Evolutionary conservation across 2,888 invertebrate genomes (phyloP).

Genomic region (Agrochola litura): DNA sequence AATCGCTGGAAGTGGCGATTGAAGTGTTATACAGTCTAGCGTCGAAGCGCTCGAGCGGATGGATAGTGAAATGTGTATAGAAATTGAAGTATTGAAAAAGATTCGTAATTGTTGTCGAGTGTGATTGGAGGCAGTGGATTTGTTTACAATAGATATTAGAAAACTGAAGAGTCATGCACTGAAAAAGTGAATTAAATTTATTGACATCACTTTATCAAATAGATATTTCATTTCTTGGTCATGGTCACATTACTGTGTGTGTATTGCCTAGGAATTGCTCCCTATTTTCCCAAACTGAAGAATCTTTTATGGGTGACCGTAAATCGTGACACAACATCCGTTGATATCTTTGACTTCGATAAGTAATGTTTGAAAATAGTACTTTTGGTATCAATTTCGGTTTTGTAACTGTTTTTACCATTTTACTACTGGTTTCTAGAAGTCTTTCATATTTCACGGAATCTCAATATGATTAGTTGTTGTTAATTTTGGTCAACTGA

Average conservation of each 20-base stretch:
- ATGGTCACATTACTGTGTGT: not conserved
- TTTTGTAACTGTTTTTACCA: not conserved
- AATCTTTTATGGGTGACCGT: slow-evolving; percentile 10
- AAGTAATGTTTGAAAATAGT: slow-evolving; percentile 23
- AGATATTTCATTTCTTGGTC: not conserved
- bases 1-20: slow-evolving; percentile 65
- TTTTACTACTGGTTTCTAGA: not conserved
- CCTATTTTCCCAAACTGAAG: not conserved
- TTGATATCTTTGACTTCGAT: slow-evolving; percentile 23
- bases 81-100: slow-evolving; percentile 37
- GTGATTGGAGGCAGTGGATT: not conserved
- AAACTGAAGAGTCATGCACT: not conserved
- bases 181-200: not conserved
- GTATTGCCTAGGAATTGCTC: not conserved
- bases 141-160: slow-evolving; percentile 4
- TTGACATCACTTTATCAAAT: not conserved
- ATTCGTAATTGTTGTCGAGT: slow-evolving; percentile 21
- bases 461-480: not conserved
- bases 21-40: slow-evolving; percentile 50
- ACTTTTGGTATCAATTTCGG: not conserved
- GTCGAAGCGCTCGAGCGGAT: slow-evolving; percentile 43
- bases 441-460: not conserved
- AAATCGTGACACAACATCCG: slow-evolving; percentile 21
- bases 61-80: slow-evolving; percentile 49
- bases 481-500: not conserved